Evolutionary conservation across 2,797 vertebrate species (phyloP).

Genomic region (Poecilia wingei): DNA sequence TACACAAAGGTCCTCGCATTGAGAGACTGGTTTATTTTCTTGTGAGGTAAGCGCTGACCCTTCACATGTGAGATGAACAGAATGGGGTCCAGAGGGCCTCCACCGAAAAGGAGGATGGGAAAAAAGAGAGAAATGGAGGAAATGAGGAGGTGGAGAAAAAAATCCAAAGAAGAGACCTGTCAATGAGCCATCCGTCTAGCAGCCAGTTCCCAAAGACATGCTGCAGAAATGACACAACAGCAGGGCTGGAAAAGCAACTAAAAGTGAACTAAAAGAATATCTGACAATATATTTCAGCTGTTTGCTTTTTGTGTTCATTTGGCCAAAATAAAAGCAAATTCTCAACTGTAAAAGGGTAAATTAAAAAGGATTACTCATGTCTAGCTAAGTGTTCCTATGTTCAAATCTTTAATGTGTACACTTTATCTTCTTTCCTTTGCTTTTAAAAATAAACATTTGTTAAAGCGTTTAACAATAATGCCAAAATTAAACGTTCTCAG

Average conservation of each 20-base stretch:
- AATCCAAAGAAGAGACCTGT: conserved; percentile 54
- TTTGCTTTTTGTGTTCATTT: not conserved
- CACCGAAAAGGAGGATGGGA: conserved; percentile 52
- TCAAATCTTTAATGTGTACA: not conserved
- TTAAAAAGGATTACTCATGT: not conserved
- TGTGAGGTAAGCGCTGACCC: conserved; percentile 70
- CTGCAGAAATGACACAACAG: conserved; percentile 4
- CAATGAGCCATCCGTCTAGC: conserved; percentile 45
- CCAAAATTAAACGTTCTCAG: conserved; percentile 45
- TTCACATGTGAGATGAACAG: conserved; percentile 76
- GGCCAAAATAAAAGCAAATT: not conserved
- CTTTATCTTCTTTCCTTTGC: not conserved
- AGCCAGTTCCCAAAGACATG: conserved; percentile 15
- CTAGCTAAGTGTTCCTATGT: not conserved
- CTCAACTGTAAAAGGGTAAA: not conserved
- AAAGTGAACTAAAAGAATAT: conserved; percentile 1
- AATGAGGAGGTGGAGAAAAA: conserved; percentile 42
- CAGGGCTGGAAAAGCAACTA: conserved; percentile 7
- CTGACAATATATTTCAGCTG: not conserved
- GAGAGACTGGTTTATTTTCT: conserved; percentile 76
- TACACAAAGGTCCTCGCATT: conserved; percentile 75
- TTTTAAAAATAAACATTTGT: not conserved
- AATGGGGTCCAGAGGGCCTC: conserved; percentile 69
- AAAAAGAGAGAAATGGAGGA: conserved; percentile 60
- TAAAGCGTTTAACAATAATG: not conserved